Evolutionary conservation across 2,797 vertebrate species (phyloP).

Genomic region (Eupleurogrammus muticus): DNA sequence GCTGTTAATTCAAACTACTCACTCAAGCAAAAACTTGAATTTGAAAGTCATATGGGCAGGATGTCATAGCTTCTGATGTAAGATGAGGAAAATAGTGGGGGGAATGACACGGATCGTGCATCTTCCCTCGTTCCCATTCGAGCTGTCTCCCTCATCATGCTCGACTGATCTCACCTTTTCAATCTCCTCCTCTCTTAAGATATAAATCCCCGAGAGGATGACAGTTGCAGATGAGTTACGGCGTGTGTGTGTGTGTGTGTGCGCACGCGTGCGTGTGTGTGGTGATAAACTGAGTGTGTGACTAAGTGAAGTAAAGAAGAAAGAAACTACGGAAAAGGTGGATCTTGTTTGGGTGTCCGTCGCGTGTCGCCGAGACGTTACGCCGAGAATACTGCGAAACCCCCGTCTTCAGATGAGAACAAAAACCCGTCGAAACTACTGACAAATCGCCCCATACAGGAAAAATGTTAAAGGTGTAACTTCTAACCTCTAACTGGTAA

Average conservation of each 20-base stretch:
- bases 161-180: constrained; percentile 68
- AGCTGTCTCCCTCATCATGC: constrained; percentile 62
- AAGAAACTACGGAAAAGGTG: constrained; percentile 8
- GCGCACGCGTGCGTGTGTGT: constrained; percentile 15
- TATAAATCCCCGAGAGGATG: constrained; percentile 54
- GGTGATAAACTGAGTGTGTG: constrained; percentile 25
- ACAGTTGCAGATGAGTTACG: constrained; percentile 60
- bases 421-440: background rate
- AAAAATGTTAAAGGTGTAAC: background rate
- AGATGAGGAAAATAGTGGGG: constrained; percentile 56
- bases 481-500: background rate
- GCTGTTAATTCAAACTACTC: constrained; percentile 39
- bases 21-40: constrained; percentile 41
- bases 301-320: constrained; percentile 26
- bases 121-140: constrained; percentile 50
- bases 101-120: constrained; percentile 59
- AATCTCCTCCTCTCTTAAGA: constrained; percentile 63
- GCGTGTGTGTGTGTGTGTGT: constrained; percentile 26
- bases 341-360: background rate
- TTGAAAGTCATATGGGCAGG: constrained; percentile 53
- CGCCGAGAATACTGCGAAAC: background rate
- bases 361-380: background rate
- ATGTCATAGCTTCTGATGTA: constrained; percentile 64
- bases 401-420: background rate
- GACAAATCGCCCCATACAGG: background rate